phyloP scores from a whole-genome alignment of 2,888 invertebrate species.

The Calliopum simillimum region DNA sequence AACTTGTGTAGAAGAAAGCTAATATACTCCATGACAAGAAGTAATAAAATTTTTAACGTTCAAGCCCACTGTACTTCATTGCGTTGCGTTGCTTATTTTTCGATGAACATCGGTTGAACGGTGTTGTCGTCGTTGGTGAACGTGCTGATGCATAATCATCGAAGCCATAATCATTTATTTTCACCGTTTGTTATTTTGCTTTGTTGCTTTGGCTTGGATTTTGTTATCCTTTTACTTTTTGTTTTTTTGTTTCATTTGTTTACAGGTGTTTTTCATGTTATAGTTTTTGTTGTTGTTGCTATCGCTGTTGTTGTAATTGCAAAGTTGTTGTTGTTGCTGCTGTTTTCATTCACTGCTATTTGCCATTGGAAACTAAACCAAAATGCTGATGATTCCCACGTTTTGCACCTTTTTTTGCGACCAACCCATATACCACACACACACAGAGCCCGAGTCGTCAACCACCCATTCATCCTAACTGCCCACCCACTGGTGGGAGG shows the following conservation, averaged over 20 bases:
- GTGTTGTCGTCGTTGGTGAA: conserved; percentile 47
- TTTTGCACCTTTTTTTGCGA: conserved; percentile 3
- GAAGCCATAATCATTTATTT: conserved; percentile 60
- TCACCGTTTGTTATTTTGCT: conserved; percentile 31
- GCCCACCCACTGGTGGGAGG: background rate
- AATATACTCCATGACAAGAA: background rate
- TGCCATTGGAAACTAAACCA: conserved; percentile 31
- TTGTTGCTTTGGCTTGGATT: no score
- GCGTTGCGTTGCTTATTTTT: conserved; percentile 26
- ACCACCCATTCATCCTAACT: background rate
- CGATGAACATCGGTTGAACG: conserved; percentile 13
- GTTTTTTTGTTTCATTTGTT: conserved; percentile 21
- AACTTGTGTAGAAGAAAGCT: no score
- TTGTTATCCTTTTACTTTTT: background rate
- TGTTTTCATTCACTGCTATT: conserved; percentile 6
- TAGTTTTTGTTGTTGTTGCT: background rate
- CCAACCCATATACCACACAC: background rate
- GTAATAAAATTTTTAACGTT: background rate
- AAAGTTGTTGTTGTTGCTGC: conserved; percentile 2
- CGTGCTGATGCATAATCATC: conserved; percentile 64
- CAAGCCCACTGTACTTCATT: background rate
- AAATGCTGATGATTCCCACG: conserved; percentile 31
- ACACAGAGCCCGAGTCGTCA: no score
- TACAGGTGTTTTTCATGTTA: conserved; percentile 25
- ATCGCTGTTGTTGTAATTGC: background rate